A percentile compares a stretch with the other conserved stretches of the same genome.
phyloP scores from a whole-genome alignment of 1,140 invertebrate species.

The Pseudomyrmex dendroicus region DNA sequence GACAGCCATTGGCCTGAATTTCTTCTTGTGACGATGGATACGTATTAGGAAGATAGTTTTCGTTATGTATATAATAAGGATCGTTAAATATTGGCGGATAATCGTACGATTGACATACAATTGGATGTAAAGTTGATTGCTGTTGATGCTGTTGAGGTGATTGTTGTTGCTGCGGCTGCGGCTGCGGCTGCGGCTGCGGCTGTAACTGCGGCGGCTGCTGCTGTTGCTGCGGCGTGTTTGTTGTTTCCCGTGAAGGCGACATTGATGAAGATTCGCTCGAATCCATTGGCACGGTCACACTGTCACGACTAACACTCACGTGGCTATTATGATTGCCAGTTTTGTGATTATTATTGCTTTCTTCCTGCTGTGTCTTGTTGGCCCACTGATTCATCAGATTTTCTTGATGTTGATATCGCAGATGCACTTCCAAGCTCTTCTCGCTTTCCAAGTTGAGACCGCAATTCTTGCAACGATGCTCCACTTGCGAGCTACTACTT shows the following conservation, averaged over 20 bases:
- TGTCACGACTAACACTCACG: constrained; percentile 81
- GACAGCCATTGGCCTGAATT: constrained; percentile 56
- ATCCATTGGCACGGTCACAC: constrained; percentile 87
- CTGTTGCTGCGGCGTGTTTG: constrained; percentile 73
- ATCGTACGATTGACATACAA: constrained; percentile 57
- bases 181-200: constrained; percentile 80
- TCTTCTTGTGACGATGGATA: constrained; percentile 77
- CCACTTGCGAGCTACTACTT: constrained; percentile 80
- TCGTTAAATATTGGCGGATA: constrained; percentile 77
- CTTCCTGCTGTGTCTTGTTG: constrained; percentile 86
- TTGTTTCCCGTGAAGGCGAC: constrained; percentile 73
- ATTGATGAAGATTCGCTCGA: constrained; percentile 86
- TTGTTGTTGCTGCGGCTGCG: constrained; percentile 76
- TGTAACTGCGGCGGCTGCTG: constrained; percentile 81
- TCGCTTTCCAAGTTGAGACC: constrained; percentile 90
- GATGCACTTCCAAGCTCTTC: constrained; percentile 91
- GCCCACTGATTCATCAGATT: constrained; percentile 91
- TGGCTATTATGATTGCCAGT: constrained; percentile 83
- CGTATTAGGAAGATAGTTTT: constrained; percentile 73
- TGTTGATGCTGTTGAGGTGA: constrained; percentile 80
- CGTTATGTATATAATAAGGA: constrained; percentile 78
- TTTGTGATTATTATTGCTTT: constrained; percentile 89
- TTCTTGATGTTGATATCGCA: constrained; percentile 92
- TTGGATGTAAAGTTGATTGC: constrained; percentile 16
- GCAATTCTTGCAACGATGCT: constrained; percentile 90